Conservation (phyloP, 2,113 vertebrate species). For the Zosterops japonicus region DNA sequence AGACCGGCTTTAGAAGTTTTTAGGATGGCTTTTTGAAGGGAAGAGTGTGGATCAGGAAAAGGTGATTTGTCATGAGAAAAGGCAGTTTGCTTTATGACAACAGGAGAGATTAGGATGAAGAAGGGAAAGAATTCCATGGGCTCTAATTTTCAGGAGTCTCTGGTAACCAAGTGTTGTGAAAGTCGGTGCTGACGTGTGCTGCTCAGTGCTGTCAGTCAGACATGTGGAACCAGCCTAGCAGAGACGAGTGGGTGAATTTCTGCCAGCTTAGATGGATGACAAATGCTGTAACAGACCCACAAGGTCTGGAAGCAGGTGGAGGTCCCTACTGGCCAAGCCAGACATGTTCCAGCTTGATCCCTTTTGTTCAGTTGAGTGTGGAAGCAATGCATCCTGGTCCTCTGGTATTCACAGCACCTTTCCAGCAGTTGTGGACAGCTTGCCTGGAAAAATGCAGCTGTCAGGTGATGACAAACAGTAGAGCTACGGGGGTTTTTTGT, state of each 20-base stretch:
- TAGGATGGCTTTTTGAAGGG: neutral
- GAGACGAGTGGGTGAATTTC: neutral
- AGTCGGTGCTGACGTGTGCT: neutral
- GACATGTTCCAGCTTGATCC: neutral
- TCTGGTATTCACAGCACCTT: neutral
- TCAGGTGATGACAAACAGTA: neutral
- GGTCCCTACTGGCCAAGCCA: neutral
- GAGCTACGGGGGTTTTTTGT: fast-evolving
- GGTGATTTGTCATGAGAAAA: neutral
- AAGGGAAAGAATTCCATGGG: neutral
- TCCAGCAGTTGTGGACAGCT: neutral
- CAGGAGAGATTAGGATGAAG: neutral
- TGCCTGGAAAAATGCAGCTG: neutral
- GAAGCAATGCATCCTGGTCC: neutral
- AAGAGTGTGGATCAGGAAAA: neutral
- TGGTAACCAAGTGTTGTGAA: neutral
- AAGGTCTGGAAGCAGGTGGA: neutral
- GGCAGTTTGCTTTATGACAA: neutral
- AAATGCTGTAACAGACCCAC: neutral
- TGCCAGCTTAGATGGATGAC: neutral
- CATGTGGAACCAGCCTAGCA: neutral
- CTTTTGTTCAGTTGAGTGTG: neutral
- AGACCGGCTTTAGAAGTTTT: neutral
- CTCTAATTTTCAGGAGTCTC: neutral
- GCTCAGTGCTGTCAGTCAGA: neutral